A percentile compares a stretch with the other conserved stretches of the same genome.
Conservation (phyloP, 2,797 vertebrate genomes). For the Darevskia nairensis region DNA sequence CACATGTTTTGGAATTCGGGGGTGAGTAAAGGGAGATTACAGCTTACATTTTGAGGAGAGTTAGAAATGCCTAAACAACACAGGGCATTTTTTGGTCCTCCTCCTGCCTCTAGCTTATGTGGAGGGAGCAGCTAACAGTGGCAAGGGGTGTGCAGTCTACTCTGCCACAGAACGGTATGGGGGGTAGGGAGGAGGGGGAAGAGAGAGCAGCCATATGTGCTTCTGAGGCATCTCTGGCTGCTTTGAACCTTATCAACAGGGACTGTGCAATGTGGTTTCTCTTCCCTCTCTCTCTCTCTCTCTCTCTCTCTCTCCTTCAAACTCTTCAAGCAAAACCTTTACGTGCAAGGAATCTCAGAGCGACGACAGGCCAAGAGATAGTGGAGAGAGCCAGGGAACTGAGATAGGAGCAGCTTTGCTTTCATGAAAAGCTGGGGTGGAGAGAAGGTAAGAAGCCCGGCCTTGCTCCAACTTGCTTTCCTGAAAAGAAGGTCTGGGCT, state of each 20-base stretch:
- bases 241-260: constrained; percentile 79
- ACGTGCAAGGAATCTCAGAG: constrained; percentile 72
- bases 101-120: constrained; percentile 61
- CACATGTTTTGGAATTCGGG: constrained; percentile 43
- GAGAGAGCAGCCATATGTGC: constrained; percentile 62
- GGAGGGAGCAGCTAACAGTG: constrained; percentile 68
- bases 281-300: constrained; percentile 60
- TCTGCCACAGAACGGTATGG: constrained; percentile 64
- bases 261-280: constrained; percentile 62
- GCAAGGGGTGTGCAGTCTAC: constrained; percentile 62
- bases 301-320: constrained; percentile 53
- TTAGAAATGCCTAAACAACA: constrained; percentile 65
- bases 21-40: constrained; percentile 57
- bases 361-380: constrained; percentile 50
- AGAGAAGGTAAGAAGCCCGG: not conserved
- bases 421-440: constrained; percentile 66
- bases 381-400: constrained; percentile 56
- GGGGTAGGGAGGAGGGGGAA: constrained; percentile 11
- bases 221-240: constrained; percentile 66
- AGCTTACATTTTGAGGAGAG: constrained; percentile 62
- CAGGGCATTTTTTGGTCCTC: constrained; percentile 58
- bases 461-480: constrained; percentile 44
- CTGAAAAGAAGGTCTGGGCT: constrained; percentile 46
- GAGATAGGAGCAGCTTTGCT: constrained; percentile 48
- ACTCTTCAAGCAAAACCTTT: constrained; percentile 76